Evolutionary conservation across 2,888 invertebrate genomes (phyloP).

Genomic region (Ecdyonurus torrentis): DNA sequence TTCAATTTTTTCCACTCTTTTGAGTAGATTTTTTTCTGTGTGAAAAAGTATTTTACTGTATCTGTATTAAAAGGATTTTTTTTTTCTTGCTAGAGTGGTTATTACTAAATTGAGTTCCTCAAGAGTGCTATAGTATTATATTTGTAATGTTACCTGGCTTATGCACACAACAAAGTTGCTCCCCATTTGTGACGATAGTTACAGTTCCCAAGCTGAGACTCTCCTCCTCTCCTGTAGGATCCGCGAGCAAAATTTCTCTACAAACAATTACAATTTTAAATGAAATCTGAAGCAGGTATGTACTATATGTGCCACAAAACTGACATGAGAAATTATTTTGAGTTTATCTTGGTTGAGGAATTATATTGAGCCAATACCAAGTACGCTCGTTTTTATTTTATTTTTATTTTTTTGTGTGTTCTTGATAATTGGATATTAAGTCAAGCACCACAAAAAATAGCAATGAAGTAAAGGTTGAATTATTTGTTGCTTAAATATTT

Average conservation of each 20-base stretch:
- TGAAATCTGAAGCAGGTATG: too few species aligned
- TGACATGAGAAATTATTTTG: not conserved
- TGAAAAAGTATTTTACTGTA: too few species aligned
- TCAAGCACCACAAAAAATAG: not conserved
- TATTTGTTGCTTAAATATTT: too few species aligned
- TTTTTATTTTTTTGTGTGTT: not conserved
- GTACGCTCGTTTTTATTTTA: not conserved
- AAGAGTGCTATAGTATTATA: constrained; percentile 4
- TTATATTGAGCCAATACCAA: not conserved
- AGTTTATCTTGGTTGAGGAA: not conserved
- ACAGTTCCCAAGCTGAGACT: constrained; percentile 45
- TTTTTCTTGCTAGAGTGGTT: too few species aligned
- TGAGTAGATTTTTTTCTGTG: too few species aligned
- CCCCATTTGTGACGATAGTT: constrained; percentile 46
- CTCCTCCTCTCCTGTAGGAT: constrained; percentile 74
- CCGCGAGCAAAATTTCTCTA: constrained; percentile 49
- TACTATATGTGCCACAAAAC: not conserved
- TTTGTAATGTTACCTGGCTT: constrained; percentile 69
- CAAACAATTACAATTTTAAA: too few species aligned
- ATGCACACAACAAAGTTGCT: constrained; percentile 45
- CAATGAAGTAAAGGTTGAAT: too few species aligned
- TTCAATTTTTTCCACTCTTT: too few species aligned
- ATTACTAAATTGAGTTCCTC: too few species aligned
- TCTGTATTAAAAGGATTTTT: too few species aligned
- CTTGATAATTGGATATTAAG: not conserved